A percentile compares a stretch with the other conserved stretches of the same genome.
Evolutionary conservation across 2,113 vertebrate species (phyloP).

Genomic region (Trochalopteron elliotii): DNA sequence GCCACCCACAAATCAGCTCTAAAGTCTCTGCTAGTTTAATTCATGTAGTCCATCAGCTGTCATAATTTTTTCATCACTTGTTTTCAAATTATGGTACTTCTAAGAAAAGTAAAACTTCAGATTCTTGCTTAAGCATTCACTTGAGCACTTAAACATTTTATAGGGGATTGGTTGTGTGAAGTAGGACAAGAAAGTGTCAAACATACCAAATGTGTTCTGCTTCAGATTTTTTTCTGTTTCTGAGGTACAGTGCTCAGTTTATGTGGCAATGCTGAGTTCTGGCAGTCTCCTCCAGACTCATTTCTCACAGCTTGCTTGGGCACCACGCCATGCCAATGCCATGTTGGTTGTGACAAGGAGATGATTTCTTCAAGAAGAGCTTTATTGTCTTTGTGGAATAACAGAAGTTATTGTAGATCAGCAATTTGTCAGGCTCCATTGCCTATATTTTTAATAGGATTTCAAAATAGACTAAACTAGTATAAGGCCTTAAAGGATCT

Average conservation of each 20-base stretch:
- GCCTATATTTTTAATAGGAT: background rate
- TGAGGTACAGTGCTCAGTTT: background rate
- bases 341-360: background rate
- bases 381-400: background rate
- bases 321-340: background rate
- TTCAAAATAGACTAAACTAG: background rate
- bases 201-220: background rate
- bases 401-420: background rate
- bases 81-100: background rate
- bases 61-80: background rate
- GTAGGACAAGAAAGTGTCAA: background rate
- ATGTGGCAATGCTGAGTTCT: background rate
- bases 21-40: background rate
- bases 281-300: background rate
- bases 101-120: background rate
- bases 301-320: background rate
- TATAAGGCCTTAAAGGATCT: background rate
- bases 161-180: background rate
- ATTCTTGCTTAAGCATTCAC: background rate
- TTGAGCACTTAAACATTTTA: background rate
- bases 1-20: background rate
- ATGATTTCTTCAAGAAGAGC: background rate
- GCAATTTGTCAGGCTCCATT: background rate
- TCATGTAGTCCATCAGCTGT: background rate
- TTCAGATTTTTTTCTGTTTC: background rate